These are phyloP conservation scores for Ifrita kowaldi DNA, from an alignment of 2,113 vertebrate species.

Conservation along the genomic window DNA sequence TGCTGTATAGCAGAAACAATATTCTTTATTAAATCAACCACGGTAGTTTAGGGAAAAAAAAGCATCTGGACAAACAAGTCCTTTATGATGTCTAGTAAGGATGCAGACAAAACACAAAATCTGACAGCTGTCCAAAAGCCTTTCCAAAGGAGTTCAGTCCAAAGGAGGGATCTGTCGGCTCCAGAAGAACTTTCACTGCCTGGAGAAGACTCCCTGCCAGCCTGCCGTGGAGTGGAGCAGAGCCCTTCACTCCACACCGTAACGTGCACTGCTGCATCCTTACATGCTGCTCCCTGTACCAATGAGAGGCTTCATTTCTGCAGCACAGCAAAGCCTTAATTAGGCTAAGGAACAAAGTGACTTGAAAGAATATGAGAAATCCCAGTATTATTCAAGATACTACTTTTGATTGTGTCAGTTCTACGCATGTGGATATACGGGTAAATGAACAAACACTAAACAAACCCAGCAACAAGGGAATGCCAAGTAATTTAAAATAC, in stretches of 20 bases:
- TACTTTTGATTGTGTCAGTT: background rate
- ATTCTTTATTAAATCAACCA: background rate
- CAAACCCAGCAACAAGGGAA: background rate
- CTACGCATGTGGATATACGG: background rate
- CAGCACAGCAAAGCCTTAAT: background rate
- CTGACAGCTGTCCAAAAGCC: background rate
- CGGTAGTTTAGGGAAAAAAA: background rate
- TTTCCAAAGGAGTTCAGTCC: background rate
- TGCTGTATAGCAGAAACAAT: background rate
- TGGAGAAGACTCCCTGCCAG: background rate
- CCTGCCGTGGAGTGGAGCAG: rapidly evolving
- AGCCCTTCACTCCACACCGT: rapidly evolving
- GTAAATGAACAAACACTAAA: background rate
- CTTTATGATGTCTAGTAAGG: background rate
- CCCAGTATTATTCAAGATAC: background rate
- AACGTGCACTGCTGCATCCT: background rate
- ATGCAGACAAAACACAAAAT: background rate
- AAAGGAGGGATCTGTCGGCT: background rate
- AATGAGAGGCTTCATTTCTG: background rate
- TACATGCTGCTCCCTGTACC: background rate
- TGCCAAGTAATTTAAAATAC: background rate
- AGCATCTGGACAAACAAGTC: background rate
- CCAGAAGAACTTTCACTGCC: background rate
- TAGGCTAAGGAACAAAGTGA: background rate
- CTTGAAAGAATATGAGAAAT: background rate